phyloP scores from a whole-genome alignment of 2,113 vertebrate genomes.

The Coreoperca whiteheadi region DNA sequence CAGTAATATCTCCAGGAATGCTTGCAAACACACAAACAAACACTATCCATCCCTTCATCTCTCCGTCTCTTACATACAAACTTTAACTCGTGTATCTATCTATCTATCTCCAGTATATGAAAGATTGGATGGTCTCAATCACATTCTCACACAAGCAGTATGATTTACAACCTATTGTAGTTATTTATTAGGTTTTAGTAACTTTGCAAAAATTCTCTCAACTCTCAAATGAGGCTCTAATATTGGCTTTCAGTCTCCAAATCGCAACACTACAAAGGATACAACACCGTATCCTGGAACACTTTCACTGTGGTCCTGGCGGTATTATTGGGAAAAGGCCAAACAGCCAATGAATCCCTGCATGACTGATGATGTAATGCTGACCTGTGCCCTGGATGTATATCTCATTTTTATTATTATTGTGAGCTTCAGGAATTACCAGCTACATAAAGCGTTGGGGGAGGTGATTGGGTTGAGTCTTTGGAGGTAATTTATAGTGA shows the following conservation, averaged over 20 bases:
- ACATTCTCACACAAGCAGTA: not conserved
- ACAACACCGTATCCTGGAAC: not conserved
- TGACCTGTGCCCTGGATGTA: slow-evolving; percentile 47
- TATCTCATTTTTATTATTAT: slow-evolving; percentile 64
- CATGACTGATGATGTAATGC: slow-evolving; percentile 48
- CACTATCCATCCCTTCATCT: slow-evolving; percentile 27
- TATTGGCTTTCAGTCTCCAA: slow-evolving; percentile 15
- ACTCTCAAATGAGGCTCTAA: not conserved
- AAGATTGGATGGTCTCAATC: not conserved
- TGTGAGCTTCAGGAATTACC: slow-evolving; percentile 33
- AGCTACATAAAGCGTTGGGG: slow-evolving; percentile 17
- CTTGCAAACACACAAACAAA: slow-evolving; percentile 31
- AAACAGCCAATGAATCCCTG: slow-evolving; percentile 37
- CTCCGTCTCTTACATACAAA: not conserved
- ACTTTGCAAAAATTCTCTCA: not conserved
- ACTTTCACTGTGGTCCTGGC: slow-evolving; percentile 26
- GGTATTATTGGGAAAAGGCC: slow-evolving; percentile 44
- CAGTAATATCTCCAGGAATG: slow-evolving; percentile 63
- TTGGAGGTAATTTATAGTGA: slow-evolving; percentile 49
- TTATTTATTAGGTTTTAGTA: slow-evolving; percentile 38
- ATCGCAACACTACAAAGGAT: slow-evolving; percentile 15
- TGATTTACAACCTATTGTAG: slow-evolving; percentile 1
- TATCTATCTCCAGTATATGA: not conserved
- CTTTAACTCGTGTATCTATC: not conserved
- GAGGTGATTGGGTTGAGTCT: slow-evolving; percentile 36